phyloP scores from a whole-genome alignment of 2,113 vertebrate genomes.

The Corvus hawaiiensis region DNA sequence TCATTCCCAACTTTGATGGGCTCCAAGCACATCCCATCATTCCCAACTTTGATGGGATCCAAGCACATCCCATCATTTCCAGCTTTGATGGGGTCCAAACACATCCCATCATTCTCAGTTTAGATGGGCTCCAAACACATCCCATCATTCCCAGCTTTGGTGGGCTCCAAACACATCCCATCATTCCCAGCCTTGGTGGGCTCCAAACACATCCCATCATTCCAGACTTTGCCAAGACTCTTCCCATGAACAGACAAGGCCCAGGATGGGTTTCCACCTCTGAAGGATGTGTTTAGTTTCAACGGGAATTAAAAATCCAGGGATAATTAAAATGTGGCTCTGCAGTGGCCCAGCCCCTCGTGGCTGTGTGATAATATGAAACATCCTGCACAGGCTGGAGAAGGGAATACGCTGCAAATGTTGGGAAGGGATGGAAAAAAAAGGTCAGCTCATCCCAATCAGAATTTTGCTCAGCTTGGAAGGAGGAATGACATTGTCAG shows the following conservation, averaged over 20 bases:
- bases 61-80: background rate
- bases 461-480: background rate
- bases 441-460: background rate
- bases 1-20: background rate
- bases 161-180: background rate
- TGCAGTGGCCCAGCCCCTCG: background rate
- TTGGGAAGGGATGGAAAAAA: background rate
- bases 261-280: background rate
- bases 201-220: background rate
- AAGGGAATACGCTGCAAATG: background rate
- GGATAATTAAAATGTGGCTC: background rate
- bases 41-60: background rate
- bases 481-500: background rate
- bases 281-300: background rate
- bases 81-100: background rate
- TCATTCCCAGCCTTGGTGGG: background rate
- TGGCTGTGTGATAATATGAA: background rate
- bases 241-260: background rate
- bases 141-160: background rate
- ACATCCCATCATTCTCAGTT: background rate
- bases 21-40: background rate
- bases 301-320: background rate
- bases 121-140: no score
- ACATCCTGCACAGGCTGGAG: background rate
- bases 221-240: background rate